phyloP scores from a whole-genome alignment of 2,888 invertebrate species.

The Argyresthia albistria region DNA sequence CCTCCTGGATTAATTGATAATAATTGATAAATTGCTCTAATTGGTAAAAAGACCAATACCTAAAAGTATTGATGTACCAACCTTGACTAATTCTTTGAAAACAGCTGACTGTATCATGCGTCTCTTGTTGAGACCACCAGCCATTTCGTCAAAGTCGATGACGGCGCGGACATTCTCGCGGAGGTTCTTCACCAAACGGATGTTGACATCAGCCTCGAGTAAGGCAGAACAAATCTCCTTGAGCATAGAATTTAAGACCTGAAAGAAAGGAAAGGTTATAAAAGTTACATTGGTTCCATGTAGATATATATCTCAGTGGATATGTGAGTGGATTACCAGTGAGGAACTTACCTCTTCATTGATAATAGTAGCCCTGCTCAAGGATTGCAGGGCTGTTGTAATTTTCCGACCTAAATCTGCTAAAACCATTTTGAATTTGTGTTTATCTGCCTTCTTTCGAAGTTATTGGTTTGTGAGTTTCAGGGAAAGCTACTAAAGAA shows the following conservation, averaged over 20 bases:
- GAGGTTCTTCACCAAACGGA: conserved; percentile 93
- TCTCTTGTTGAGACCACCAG: conserved; percentile 96
- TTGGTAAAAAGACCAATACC: no score
- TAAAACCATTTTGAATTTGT: conserved; percentile 89
- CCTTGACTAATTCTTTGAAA: conserved; percentile 97
- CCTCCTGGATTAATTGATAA: no score
- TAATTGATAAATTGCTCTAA: no score
- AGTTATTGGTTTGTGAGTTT: background rate
- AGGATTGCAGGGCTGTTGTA: conserved; percentile 96
- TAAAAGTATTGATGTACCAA: conserved; percentile 31
- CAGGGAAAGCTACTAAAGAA: no score
- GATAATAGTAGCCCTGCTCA: conserved; percentile 98
- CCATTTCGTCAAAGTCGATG: conserved; percentile 99
- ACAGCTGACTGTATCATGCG: conserved; percentile 99
- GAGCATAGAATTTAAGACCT: conserved; percentile 99
- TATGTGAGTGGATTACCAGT: background rate
- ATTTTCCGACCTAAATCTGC: conserved; percentile 99
- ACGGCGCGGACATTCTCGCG: conserved; percentile 97
- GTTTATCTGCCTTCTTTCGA: background rate
- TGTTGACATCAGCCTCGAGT: conserved; percentile 97
- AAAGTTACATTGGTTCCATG: background rate
- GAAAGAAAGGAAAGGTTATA: conserved; percentile 14
- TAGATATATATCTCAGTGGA: background rate
- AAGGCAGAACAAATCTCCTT: conserved; percentile 98
- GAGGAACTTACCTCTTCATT: conserved; percentile 90